A percentile compares a stretch with the other conserved stretches of the same genome.
Evolutionary conservation across 2,797 vertebrate genomes (phyloP).

Genomic region (Phyllotis vaccarum): DNA sequence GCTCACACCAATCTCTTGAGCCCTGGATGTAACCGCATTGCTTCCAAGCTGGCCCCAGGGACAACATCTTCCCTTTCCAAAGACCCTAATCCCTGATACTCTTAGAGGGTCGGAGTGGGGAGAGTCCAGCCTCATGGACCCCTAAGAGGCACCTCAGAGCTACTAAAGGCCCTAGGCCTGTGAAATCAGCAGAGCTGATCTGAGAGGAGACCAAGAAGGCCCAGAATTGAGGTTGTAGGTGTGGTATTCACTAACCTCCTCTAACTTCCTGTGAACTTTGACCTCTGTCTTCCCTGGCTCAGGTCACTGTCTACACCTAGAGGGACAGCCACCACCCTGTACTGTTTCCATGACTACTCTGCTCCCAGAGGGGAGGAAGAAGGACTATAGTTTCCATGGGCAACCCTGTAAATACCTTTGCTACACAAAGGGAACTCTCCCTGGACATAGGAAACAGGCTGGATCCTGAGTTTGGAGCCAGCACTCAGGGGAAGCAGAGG

Average conservation of each 20-base stretch:
- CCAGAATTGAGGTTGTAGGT: not conserved
- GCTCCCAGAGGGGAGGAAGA: not conserved
- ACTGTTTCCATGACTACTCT: not conserved
- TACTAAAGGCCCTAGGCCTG: not conserved
- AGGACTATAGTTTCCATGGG: conserved; percentile 49
- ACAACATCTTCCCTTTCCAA: not conserved
- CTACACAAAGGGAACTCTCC: not conserved
- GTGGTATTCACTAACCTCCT: not conserved
- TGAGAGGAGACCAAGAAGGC: rapidly evolving
- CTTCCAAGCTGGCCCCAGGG: not conserved
- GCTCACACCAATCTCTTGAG: not conserved
- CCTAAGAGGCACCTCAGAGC: not conserved
- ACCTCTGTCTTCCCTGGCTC: not conserved
- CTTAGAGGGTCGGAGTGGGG: not conserved
- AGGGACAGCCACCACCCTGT: not conserved
- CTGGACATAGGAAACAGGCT: not conserved
- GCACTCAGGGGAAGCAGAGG: not conserved
- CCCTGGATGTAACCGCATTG: rapidly evolving
- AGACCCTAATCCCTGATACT: too few species aligned
- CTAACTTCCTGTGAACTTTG: not conserved
- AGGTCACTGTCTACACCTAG: rapidly evolving
- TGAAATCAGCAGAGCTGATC: not conserved
- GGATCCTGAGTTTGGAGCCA: not conserved
- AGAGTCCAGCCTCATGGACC: not conserved
- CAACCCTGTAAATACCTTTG: conserved; percentile 22